Percentiles rank a stretch among this genome's conserved stretches.
Evolutionary conservation across 2,797 vertebrate genomes (phyloP).

Genomic region (Ciconia nigra): DNA sequence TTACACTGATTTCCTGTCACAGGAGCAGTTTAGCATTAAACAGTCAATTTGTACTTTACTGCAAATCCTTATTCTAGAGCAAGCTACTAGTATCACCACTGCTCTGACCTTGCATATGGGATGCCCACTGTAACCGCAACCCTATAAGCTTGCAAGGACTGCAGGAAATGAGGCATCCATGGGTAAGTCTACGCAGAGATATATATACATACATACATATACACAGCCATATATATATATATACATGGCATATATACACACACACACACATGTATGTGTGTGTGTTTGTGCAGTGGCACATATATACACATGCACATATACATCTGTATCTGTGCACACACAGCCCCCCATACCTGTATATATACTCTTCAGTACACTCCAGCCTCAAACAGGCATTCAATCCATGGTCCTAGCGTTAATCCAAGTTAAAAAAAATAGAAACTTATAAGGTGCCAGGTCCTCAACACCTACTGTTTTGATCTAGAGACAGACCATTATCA

Average conservation of each 20-base stretch:
- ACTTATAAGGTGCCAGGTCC: background rate
- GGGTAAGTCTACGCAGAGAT: background rate
- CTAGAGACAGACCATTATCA: background rate
- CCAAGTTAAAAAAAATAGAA: background rate
- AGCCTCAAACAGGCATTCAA: background rate
- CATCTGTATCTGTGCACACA: background rate
- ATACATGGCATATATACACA: background rate
- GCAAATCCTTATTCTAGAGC: background rate
- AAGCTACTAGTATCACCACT: background rate
- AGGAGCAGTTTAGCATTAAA: background rate
- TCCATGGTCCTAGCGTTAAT: background rate
- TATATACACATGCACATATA: background rate
- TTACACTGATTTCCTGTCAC: background rate
- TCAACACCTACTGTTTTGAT: background rate
- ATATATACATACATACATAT: background rate
- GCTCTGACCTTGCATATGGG: background rate
- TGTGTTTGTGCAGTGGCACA: background rate
- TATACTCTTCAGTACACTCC: background rate
- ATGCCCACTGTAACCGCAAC: background rate
- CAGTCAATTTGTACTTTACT: background rate
- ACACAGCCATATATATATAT: background rate
- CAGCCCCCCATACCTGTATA: background rate
- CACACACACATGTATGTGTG: rapidly evolving
- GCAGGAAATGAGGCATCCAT: background rate
- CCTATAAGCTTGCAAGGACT: background rate